These are phyloP conservation scores for Myripristis murdjan DNA, from an alignment of 2,797 vertebrate species.

Conservation along the genomic window DNA sequence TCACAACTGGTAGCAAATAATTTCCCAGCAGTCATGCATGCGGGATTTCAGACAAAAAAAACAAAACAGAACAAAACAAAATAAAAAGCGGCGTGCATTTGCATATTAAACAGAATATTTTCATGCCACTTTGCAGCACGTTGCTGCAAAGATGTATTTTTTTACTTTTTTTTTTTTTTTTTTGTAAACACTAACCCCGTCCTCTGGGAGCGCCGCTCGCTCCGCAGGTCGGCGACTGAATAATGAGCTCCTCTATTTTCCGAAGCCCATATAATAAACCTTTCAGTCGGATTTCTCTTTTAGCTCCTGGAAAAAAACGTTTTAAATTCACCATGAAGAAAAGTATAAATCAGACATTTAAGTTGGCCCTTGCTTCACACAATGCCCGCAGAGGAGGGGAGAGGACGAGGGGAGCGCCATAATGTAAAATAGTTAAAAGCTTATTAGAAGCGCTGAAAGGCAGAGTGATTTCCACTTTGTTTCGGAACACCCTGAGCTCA, in stretches of 20 bases:
- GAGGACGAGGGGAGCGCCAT: slow-evolving; percentile 82
- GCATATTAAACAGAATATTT: background rate
- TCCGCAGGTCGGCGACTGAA: slow-evolving; percentile 59
- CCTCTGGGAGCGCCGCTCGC: background rate
- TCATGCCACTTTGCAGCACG: too few species aligned
- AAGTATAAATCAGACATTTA: slow-evolving; percentile 91
- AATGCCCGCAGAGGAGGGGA: slow-evolving; percentile 68
- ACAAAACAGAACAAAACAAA: too few species aligned
- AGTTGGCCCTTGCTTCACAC: slow-evolving; percentile 81
- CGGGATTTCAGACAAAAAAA: too few species aligned
- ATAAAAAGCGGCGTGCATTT: too few species aligned
- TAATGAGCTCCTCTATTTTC: slow-evolving; percentile 67
- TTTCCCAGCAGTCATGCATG: background rate
- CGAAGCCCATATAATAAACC: slow-evolving; percentile 81
- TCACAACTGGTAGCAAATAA: background rate
- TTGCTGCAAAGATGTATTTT: too few species aligned
- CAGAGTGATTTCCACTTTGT: slow-evolving; percentile 96
- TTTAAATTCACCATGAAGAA: slow-evolving; percentile 91
- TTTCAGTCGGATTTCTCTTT: slow-evolving; percentile 83
- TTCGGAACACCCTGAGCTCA: slow-evolving; percentile 92
- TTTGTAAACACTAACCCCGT: too few species aligned
- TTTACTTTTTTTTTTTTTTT: too few species aligned
- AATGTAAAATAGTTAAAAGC: slow-evolving; percentile 97
- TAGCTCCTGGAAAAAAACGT: slow-evolving; percentile 56
- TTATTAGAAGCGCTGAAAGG: slow-evolving; percentile 94